These are phyloP conservation scores for Elymnias hypermnestra DNA, from an alignment of 1,140 invertebrate species.

Conservation along the genomic window DNA sequence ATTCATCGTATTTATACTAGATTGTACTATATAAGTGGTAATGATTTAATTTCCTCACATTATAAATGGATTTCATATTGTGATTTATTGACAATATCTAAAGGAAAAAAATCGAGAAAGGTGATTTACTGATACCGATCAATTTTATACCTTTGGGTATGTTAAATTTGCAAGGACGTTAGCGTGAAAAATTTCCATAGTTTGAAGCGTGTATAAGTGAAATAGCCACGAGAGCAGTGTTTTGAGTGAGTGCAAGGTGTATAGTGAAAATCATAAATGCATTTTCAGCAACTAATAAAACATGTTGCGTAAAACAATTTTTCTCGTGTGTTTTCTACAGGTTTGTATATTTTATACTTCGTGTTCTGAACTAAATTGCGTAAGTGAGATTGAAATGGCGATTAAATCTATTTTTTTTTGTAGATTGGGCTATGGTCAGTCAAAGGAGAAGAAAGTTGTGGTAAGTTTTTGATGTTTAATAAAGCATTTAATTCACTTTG, in stretches of 20 bases:
- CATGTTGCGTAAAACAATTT: slow-evolving; percentile 20
- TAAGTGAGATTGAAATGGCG: no score
- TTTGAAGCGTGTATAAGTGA: slow-evolving; percentile 40
- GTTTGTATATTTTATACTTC: slow-evolving; percentile 21
- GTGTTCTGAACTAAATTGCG: neutral
- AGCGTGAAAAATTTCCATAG: slow-evolving; percentile 58
- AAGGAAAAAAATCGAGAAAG: neutral
- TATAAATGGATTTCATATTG: neutral
- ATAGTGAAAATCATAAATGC: slow-evolving; percentile 13
- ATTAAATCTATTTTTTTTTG: no score
- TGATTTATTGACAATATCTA: neutral
- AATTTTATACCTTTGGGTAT: neutral
- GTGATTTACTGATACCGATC: neutral
- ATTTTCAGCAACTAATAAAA: neutral
- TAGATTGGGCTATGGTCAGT: no score
- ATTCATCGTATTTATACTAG: no score
- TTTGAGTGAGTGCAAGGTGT: slow-evolving; percentile 31
- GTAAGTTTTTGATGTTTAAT: no score
- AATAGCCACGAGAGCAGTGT: slow-evolving; percentile 29
- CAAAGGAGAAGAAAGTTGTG: no score
- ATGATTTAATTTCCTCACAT: neutral
- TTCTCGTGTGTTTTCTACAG: slow-evolving; percentile 16
- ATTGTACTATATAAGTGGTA: no score
- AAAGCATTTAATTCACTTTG: no score
- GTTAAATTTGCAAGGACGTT: slow-evolving; percentile 41